Evolutionary conservation across 2,113 vertebrate species (phyloP).

Genomic region (Macaca mulatta): DNA sequence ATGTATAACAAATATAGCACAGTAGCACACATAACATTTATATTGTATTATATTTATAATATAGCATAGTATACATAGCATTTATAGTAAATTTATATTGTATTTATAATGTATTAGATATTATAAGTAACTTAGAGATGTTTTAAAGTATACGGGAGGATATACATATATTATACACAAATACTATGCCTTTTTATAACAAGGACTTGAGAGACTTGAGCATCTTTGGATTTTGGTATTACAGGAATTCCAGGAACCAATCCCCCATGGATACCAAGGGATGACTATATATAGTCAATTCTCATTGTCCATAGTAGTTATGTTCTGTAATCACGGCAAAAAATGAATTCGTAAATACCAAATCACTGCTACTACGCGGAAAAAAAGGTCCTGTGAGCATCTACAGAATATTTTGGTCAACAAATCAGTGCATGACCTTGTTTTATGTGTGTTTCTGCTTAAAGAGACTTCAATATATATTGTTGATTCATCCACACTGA

Average conservation of each 20-base stretch:
- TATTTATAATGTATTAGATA: not conserved
- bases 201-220: not conserved
- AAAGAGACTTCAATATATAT: not conserved
- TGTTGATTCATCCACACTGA: not conserved
- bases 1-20: too few species aligned
- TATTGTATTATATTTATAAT: too few species aligned
- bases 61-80: too few species aligned
- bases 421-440: not conserved
- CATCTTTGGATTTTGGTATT: not conserved
- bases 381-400: not conserved
- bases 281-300: not conserved
- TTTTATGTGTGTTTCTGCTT: not conserved
- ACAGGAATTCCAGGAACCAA: not conserved
- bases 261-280: not conserved
- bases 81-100: too few species aligned
- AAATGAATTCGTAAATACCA: not conserved
- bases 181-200: not conserved
- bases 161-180: not conserved
- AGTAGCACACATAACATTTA: too few species aligned
- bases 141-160: not conserved
- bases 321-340: not conserved
- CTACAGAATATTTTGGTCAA: not conserved
- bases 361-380: not conserved
- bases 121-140: not conserved
- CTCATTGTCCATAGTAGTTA: not conserved